Conservation (phyloP, 1,140 invertebrate species). For the Drosophila nigromelanica region DNA sequence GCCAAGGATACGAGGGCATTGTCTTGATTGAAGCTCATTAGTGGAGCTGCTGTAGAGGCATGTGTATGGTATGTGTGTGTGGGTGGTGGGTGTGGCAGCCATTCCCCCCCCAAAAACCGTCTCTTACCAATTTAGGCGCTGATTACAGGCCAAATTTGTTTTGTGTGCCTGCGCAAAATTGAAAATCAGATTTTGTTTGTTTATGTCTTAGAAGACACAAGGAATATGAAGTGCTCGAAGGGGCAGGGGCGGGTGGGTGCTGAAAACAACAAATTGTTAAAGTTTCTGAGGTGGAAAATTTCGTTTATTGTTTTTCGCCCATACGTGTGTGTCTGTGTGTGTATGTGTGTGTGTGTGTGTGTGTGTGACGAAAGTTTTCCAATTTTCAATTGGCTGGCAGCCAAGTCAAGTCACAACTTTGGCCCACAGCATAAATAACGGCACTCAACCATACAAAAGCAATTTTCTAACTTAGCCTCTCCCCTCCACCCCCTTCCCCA, state of each 20-base stretch:
- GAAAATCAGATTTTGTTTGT: conserved; percentile 82
- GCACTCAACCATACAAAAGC: conserved; percentile 53
- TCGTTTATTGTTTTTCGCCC: conserved; percentile 67
- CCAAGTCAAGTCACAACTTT: conserved; percentile 36
- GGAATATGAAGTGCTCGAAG: not conserved
- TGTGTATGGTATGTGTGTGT: conserved; percentile 32
- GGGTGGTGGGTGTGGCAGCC: conserved; percentile 20
- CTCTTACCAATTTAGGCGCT: conserved; percentile 72
- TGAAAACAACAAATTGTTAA: conserved; percentile 72
- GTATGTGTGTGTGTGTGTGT: conserved; percentile 23
- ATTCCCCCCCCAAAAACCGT: not conserved
- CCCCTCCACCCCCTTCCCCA: conserved; percentile 1
- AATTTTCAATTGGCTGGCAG: conserved; percentile 74
- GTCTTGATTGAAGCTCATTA: conserved; percentile 80
- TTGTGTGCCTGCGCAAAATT: conserved; percentile 72
- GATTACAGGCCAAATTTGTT: conserved; percentile 80
- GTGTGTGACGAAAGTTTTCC: conserved; percentile 69
- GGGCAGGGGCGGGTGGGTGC: not conserved
- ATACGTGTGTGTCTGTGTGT: not conserved
- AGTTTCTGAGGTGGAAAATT: conserved; percentile 83
- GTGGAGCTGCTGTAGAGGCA: conserved; percentile 16
- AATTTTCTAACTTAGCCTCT: conserved; percentile 65
- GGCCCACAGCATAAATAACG: conserved; percentile 60
- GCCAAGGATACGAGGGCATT: conserved; percentile 58
- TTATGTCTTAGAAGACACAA: conserved; percentile 59